Evolutionary conservation across 2,113 vertebrate species (phyloP), one percentile per base, ranked within the genome.

Genomic region (Rhinoptilus africanus): DNA sequence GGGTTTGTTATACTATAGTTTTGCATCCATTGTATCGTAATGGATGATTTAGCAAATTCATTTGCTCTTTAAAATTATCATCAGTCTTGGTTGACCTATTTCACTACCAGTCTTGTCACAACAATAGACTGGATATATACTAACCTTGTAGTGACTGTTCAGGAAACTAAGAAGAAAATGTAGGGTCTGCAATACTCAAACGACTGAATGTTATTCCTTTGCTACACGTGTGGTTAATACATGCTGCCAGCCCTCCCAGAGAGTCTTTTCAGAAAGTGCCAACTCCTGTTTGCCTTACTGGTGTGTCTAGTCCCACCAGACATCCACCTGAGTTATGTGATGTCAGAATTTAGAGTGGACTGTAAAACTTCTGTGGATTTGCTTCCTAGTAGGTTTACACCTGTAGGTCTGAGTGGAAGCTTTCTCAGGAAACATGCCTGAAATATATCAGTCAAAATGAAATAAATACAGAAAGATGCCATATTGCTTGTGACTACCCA

Each of bases 21-120:
- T 85, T 73, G 15, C 60, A 76, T 57, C 54, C 62, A 6, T 19
- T 54, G 30, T 66, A 76, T 47, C 66, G 14, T 37, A 85, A 85
- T 4, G 30, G 57, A 79, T 67, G 47, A 87, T 48, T 71, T 59
- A 85, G 71, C 80, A 83, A 89, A 89, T 64, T 48, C 56, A 18
- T 82, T 69, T 85, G 53, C 50, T 91, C 60, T 94, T 48, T 24
- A 92, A 94, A 92, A 89, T 22, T 47, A 8, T 47, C 23, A 60
- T 94, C 66, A 79, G 67, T 87, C 48, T 35, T 87, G n/a, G 34
- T 63, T 93, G 71, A 96, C 85, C 74, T 96, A 83, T 95, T 94
- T 96, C 82, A 78, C 77, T 57, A 45, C 47, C 47, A 71, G 37
- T 68, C 57, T 87, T 85, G 79, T 87, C 97, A 95, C 41, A 78